Base-by-base conservation (phyloP, 1,140 invertebrate species). In the Choristoneura fumiferana region DNA sequence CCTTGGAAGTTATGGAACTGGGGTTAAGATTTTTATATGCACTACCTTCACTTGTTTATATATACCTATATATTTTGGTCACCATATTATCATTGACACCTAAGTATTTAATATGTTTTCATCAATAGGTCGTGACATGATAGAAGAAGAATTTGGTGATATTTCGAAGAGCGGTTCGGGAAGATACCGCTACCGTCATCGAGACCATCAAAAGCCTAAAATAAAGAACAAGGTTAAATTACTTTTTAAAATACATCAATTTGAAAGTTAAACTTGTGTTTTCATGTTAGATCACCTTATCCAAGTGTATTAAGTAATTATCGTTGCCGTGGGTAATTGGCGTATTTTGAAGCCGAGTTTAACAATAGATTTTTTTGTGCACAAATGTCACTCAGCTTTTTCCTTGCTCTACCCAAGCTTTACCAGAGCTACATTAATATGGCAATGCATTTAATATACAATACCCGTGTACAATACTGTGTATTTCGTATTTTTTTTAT, bases 191-290 rank as follows among this genome's bases (percentile, higher is more conserved):
- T 13, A 53, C 37, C 62, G 68, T 52, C 49, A 58, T 22, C 62
- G 63, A 54, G 43, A 43, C 60, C 38, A 38, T 9, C 55, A 54
- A 22, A 71, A 62, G 40, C 67, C 59, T 22, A 76, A 75, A 64
- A 35, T 78, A 45, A 82, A 80, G 66, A 80, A 78, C 18, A 80
- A 82, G 57, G 52, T 82, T 12, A 82, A 78, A 66, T 66, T 82
- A 13, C 60, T 80, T 49, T 63, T 82, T 29, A 80, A 82, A 80
- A 60, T 80, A 76, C 64, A 82, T 38, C 72, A 77, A 58, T 78
- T 66, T 63, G 63, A 75, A 63, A 67, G 52, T 13, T 77, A 67
- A 37, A 29, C 22, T 29, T 29, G 22, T 29, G 22, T 29, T 29
- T 29, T 39, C 8, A 29, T 29, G 22, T 6, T 29, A 29, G 22